Conservation (phyloP, 2,113 vertebrate genomes). For the Corvus cornix region DNA sequence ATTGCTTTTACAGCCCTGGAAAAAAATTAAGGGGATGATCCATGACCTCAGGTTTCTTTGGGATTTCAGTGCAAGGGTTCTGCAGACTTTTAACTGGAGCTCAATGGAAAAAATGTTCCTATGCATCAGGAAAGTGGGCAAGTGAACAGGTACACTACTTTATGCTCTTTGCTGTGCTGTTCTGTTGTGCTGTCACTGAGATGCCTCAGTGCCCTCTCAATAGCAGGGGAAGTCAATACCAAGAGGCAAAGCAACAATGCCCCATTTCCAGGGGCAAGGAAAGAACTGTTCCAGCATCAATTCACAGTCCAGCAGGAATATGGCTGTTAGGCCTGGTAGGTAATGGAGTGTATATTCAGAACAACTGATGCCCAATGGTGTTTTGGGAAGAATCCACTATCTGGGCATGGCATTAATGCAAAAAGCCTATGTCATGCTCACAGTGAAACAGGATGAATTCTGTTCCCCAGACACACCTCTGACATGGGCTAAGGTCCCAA, state of each 20-base stretch:
- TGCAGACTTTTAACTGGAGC: neutral
- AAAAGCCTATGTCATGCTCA: neutral
- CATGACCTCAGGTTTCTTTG: neutral
- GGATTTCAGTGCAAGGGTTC: neutral
- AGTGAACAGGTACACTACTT: neutral
- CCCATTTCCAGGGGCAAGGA: neutral
- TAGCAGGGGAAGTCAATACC: neutral
- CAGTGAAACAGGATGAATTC: neutral
- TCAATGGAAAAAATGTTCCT: neutral
- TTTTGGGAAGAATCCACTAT: neutral
- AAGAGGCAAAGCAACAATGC: neutral
- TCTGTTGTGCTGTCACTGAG: neutral
- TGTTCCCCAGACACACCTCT: neutral
- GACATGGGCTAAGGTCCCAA: neutral
- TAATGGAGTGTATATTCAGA: neutral
- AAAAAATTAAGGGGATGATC: neutral
- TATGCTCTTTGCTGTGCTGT: neutral
- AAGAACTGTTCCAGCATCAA: neutral
- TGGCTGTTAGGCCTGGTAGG: fast-evolving
- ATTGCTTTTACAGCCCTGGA: neutral
- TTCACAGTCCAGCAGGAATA: neutral
- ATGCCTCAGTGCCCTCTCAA: neutral
- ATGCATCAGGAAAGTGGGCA: neutral
- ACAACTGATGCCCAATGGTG: neutral
- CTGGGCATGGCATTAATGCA: neutral